Conservation (phyloP, 2,797 vertebrate species). For the Sebastes taczanowskii region DNA sequence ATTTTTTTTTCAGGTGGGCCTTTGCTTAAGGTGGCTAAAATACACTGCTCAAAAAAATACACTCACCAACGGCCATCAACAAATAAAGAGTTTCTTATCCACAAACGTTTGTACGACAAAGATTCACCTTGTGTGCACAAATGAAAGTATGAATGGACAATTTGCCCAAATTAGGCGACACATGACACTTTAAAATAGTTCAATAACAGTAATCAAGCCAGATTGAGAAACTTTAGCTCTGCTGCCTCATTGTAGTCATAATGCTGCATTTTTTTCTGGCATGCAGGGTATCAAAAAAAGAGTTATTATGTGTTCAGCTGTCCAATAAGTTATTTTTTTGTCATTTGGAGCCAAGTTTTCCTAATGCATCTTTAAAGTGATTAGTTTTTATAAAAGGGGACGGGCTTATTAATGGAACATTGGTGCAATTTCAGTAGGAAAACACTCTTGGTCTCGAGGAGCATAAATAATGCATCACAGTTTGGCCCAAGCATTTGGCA, state of each 20-base stretch:
- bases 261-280: background rate
- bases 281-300: background rate
- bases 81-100: background rate
- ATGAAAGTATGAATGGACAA: background rate
- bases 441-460: conserved; percentile 1
- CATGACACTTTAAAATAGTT: no score
- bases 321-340: background rate
- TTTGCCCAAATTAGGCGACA: background rate
- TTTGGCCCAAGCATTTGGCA: background rate
- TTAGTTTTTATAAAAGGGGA: background rate
- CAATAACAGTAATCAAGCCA: no score
- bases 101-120: background rate
- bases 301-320: background rate
- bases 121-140: background rate
- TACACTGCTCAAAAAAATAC: no score
- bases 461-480: conserved; percentile 33
- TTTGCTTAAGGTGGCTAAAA: no score
- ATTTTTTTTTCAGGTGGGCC: no score
- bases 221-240: background rate
- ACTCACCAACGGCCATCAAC: background rate
- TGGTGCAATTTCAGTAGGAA: conserved; percentile 32
- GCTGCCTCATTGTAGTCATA: background rate
- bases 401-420: conserved; percentile 1
- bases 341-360: background rate
- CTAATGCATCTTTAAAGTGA: background rate